These are phyloP conservation scores for Cygnus olor DNA, from an alignment of 2,797 vertebrate species.

Conservation along the genomic window DNA sequence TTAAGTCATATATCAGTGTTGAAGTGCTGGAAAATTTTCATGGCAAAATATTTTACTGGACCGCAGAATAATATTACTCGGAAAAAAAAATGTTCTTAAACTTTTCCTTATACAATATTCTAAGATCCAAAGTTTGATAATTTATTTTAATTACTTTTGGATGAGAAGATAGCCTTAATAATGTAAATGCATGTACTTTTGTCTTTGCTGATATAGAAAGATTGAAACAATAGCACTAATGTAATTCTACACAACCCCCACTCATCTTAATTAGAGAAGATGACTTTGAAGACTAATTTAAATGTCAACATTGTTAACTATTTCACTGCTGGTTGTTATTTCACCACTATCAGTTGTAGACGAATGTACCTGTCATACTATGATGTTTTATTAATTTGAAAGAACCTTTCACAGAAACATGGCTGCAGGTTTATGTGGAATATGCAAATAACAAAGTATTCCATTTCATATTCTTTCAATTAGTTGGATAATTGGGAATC, in stretches of 20 bases:
- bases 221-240: conserved; percentile 12
- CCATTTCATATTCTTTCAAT: conserved; percentile 41
- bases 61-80: neutral
- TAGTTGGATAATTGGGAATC: conserved; percentile 26
- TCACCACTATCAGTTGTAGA: neutral
- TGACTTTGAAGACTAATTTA: conserved; percentile 50
- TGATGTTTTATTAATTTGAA: conserved; percentile 54
- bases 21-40: neutral
- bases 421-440: conserved; percentile 21
- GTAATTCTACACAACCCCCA: conserved; percentile 2
- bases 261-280: conserved; percentile 6
- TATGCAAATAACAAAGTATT: conserved; percentile 35
- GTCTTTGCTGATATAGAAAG: neutral
- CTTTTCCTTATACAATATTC: neutral
- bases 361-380: conserved; percentile 24
- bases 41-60: neutral
- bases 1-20: neutral
- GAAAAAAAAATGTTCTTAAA: neutral
- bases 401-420: conserved; percentile 10
- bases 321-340: conserved; percentile 36
- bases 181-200: neutral
- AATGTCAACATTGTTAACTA: conserved; percentile 50
- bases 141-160: neutral
- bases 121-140: neutral
- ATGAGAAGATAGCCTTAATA: neutral